Percentiles rank a stretch among this genome's conserved stretches.
Conservation (phyloP, 2,888 invertebrate genomes). For the Aricia artaxerxes region DNA sequence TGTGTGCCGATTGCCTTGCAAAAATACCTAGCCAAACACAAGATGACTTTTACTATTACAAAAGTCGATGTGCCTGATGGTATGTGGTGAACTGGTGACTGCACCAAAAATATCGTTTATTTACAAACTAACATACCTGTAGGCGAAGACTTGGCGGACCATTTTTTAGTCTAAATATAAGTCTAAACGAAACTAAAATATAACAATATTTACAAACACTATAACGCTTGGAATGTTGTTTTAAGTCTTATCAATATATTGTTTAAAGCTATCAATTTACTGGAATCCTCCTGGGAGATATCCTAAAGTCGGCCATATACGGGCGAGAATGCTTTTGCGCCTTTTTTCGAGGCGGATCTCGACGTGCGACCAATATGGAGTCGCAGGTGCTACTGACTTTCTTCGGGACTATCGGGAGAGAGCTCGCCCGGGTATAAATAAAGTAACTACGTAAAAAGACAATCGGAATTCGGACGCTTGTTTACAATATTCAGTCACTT, state of each 20-base stretch:
- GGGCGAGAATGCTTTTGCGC: background rate
- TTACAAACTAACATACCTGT: constrained; percentile 23
- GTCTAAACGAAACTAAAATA: constrained; percentile 20
- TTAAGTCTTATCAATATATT: background rate
- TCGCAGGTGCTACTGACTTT: constrained; percentile 21
- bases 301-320: constrained; percentile 20
- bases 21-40: background rate
- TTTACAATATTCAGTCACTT: constrained; percentile 23
- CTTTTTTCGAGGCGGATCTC: background rate
- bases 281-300: background rate
- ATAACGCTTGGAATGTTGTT: constrained; percentile 20
- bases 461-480: constrained; percentile 24
- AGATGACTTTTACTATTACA: background rate
- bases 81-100: background rate
- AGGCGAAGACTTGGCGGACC: constrained; percentile 24
- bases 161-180: constrained; percentile 4
- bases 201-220: constrained; percentile 11
- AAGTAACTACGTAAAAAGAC: constrained; percentile 29
- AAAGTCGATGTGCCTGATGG: background rate
- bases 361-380: constrained; percentile 12
- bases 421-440: constrained; percentile 26
- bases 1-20: no score
- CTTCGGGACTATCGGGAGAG: constrained; percentile 3
- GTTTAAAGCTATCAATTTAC: background rate
- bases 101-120: background rate